These are phyloP conservation scores for Pandion haliaetus DNA, from an alignment of 2,113 vertebrate genomes.

Conservation along the genomic window DNA sequence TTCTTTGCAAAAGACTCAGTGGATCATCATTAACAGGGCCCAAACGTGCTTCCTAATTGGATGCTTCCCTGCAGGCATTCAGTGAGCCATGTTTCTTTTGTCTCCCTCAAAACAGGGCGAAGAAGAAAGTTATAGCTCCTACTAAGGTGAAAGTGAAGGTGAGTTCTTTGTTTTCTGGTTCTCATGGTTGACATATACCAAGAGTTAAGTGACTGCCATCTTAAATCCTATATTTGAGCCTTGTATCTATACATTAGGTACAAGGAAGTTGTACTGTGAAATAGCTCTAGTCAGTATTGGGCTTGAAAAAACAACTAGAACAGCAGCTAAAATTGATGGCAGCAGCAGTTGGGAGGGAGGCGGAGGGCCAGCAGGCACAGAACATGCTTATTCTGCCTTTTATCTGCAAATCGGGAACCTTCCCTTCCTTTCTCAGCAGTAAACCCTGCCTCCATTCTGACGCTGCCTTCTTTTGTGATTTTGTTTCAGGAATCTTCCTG, in stretches of 20 bases:
- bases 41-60: background rate
- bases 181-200: background rate
- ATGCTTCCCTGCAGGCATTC: background rate
- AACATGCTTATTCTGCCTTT: background rate
- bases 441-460: background rate
- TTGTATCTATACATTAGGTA: background rate
- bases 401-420: background rate
- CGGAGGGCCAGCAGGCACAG: accelerated
- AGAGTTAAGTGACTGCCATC: background rate
- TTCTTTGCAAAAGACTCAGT: background rate
- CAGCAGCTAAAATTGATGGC: background rate
- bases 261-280: background rate
- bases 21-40: background rate
- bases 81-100: background rate
- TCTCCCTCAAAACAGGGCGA: slow-evolving; percentile 70
- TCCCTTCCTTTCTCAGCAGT: background rate
- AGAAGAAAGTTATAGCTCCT: slow-evolving; percentile 78
- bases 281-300: background rate
- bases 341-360: background rate
- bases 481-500: slow-evolving; percentile 69
- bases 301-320: background rate
- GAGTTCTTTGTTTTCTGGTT: slow-evolving; percentile 24
- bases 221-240: background rate
- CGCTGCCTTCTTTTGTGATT: background rate
- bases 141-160: slow-evolving; percentile 82